Evolutionary conservation across 1,140 invertebrate species (phyloP).

Genomic region (Hyposmocoma kahamanoa): DNA sequence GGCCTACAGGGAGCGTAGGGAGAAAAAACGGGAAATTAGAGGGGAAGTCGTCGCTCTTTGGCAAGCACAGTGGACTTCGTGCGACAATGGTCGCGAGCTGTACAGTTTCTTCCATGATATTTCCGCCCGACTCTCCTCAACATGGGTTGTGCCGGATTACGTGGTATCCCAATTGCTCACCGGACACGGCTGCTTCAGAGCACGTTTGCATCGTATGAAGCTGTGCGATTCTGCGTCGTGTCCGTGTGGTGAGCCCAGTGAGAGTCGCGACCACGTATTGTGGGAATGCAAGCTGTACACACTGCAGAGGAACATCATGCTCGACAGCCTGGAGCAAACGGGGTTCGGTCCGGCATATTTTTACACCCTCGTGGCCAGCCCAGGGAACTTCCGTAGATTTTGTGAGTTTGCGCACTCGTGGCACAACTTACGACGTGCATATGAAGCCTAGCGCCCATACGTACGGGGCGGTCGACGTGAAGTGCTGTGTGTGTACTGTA

Average conservation of each 20-base stretch:
- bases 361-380: neutral
- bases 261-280: slow-evolving; percentile 2
- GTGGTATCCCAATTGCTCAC: neutral
- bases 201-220: neutral
- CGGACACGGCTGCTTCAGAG: slow-evolving; percentile 3
- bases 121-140: neutral
- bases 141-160: slow-evolving; percentile 7
- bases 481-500: neutral
- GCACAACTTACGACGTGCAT: neutral
- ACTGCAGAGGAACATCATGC: neutral
- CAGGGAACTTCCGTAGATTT: neutral
- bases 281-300: slow-evolving; percentile 1
- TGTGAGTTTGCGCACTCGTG: neutral
- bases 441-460: neutral
- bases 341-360: neutral
- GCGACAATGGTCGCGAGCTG: neutral
- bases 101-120: neutral
- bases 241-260: neutral
- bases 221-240: too few species aligned
- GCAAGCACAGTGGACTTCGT: slow-evolving; percentile 9
- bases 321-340: neutral
- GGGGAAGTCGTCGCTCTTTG: slow-evolving; percentile 1
- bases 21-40: neutral
- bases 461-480: neutral
- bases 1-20: neutral